Evolutionary conservation across 2,797 vertebrate species (phyloP).

Genomic region (Synanceia verrucosa): DNA sequence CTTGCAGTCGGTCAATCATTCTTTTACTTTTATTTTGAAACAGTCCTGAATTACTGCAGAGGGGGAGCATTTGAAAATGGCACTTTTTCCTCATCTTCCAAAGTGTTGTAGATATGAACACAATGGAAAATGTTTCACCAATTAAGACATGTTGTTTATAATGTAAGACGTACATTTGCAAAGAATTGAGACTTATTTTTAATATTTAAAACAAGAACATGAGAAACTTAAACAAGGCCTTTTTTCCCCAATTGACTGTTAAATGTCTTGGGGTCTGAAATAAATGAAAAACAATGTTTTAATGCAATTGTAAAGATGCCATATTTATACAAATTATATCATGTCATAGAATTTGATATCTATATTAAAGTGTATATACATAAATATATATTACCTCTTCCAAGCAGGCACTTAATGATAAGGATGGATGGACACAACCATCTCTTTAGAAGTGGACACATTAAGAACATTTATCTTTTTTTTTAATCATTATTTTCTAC

Average conservation of each 20-base stretch:
- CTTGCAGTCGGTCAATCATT: conserved; percentile 41
- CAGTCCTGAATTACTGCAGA: conserved; percentile 51
- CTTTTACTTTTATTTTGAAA: conserved; percentile 49
- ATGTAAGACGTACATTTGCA: conserved; percentile 94
- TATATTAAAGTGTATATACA: conserved; percentile 72
- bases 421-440: conserved; percentile 69
- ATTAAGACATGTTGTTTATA: conserved; percentile 89
- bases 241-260: conserved; percentile 85
- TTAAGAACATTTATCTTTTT: conserved; percentile 77
- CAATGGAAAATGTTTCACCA: conserved; percentile 75
- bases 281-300: conserved; percentile 89
- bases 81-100: conserved; percentile 80
- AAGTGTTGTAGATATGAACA: conserved; percentile 87
- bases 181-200: conserved; percentile 96
- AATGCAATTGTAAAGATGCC: conserved; percentile 92
- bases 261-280: conserved; percentile 86
- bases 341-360: conserved; percentile 80
- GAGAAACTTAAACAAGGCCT: conserved; percentile 88
- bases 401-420: conserved; percentile 85
- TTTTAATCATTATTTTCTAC: conserved; percentile 75
- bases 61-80: conserved; percentile 73
- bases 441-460: conserved; percentile 71
- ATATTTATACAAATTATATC: conserved; percentile 90
- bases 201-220: conserved; percentile 94
- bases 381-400: conserved; percentile 87